A percentile compares a stretch with the other conserved stretches of the same genome.
phyloP scores from a whole-genome alignment of 2,888 invertebrate genomes.

The Agrochola macilenta region DNA sequence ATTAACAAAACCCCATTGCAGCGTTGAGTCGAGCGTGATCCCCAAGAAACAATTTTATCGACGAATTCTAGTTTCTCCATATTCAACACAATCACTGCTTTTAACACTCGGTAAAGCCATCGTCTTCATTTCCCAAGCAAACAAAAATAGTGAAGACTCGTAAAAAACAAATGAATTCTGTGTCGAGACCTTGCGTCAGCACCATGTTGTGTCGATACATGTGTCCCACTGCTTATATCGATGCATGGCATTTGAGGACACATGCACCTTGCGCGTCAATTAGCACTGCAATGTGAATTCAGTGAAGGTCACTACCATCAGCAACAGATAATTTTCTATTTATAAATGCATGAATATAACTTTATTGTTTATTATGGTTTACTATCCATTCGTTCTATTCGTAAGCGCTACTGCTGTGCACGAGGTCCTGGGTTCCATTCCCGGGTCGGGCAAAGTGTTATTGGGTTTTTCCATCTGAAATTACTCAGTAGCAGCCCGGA shows the following conservation, averaged over 20 bases:
- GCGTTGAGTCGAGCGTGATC: too few species aligned
- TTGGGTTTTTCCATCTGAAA: too few species aligned
- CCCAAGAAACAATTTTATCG: too few species aligned
- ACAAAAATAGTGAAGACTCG: not conserved
- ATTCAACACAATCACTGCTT: too few species aligned
- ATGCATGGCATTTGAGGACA: slow-evolving; percentile 15
- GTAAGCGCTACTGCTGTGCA: too few species aligned
- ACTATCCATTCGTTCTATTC: not conserved
- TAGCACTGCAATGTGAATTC: slow-evolving; percentile 19
- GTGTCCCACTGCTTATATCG: not conserved
- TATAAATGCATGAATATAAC: not conserved
- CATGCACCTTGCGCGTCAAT: slow-evolving; percentile 18
- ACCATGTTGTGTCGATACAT: not conserved
- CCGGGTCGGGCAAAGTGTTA: too few species aligned
- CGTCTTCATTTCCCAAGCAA: not conserved
- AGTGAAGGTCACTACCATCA: slow-evolving; percentile 19
- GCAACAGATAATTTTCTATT: not conserved
- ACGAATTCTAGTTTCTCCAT: too few species aligned
- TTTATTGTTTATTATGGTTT: not conserved
- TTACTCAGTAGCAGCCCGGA: too few species aligned
- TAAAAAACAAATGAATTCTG: slow-evolving; percentile 5
- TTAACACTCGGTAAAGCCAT: too few species aligned
- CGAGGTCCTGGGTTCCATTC: too few species aligned
- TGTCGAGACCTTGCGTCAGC: not conserved
- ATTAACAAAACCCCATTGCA: too few species aligned